Conservation (phyloP, 2,888 invertebrate genomes). For the Chorisops tibialis region DNA sequence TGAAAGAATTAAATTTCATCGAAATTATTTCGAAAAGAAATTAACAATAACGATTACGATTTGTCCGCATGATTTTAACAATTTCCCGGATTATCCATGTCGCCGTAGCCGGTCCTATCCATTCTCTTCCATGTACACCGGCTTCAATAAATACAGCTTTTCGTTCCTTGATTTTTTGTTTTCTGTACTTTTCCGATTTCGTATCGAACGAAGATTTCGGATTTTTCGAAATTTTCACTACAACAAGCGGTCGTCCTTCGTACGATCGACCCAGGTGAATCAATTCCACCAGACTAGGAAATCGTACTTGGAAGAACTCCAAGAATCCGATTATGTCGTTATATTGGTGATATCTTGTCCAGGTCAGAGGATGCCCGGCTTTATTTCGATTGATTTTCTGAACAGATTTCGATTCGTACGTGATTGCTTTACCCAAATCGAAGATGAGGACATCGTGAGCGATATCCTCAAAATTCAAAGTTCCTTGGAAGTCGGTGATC, state of each 20-base stretch:
- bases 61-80: slow-evolving; percentile 60
- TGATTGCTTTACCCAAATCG: slow-evolving; percentile 72
- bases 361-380: slow-evolving; percentile 63
- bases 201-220: slow-evolving; percentile 35
- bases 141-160: slow-evolving; percentile 75
- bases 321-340: slow-evolving; percentile 67
- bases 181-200: slow-evolving; percentile 42
- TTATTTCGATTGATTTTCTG: background rate
- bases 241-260: slow-evolving; percentile 67
- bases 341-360: slow-evolving; percentile 69
- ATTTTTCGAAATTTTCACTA: slow-evolving; percentile 61
- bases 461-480: slow-evolving; percentile 61
- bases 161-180: slow-evolving; percentile 61
- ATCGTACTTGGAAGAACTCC: slow-evolving; percentile 63
- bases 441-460: slow-evolving; percentile 65
- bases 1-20: slow-evolving; percentile 28
- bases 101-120: slow-evolving; percentile 76
- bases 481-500: slow-evolving; percentile 46
- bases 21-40: slow-evolving; percentile 51
- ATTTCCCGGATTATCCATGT: slow-evolving; percentile 69
- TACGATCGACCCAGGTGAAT: slow-evolving; percentile 70
- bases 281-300: slow-evolving; percentile 64
- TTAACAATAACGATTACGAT: slow-evolving; percentile 48
- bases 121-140: slow-evolving; percentile 72
- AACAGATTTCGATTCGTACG: slow-evolving; percentile 58